Evolutionary conservation across 2,888 invertebrate species (phyloP), one percentile per base, ranked within the genome.

Genomic region (Anticlea derivata): DNA sequence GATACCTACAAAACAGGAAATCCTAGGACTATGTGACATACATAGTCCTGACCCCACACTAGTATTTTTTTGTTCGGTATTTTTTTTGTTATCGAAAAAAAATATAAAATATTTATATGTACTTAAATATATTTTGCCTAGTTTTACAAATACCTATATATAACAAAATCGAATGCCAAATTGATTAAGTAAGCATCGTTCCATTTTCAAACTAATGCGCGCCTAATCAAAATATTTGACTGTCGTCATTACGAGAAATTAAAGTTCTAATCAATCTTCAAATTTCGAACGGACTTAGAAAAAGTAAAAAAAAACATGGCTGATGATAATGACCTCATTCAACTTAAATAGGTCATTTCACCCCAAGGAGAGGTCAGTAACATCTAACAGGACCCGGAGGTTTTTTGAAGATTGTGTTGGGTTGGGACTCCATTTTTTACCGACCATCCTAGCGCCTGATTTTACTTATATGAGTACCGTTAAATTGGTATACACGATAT

Each of bases 271-370:
- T 61, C 61, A 61, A 61, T 61, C 59, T 58, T 54, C 59, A 31
- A 48, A 54, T 58, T 60, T 53, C 52, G 57, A 61, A 61, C 51
- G 53, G 12, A 30, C 53, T 50, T 50, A 35, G 39, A 55, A 62
- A 49, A 50, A 51, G n/a, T n/a, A 45, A 55, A 59, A 47, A 68
- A 70, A 69, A 70, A 58, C 60, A 58, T 61, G 60, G 62, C 59
- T 55, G 66, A 61, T 61, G 68, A 71, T 84, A 81, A 83, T 85
- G 83, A 83, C 81, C 82, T 74, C 82, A 80, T 86, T 86, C 83
- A 76, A 80, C 69, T 73, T 81, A 86, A 85, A 81, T 89, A 79
- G 89, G 88, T 88, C 89, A 83, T 86, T 88, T 86, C 83, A 86
- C 85, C 88, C 86, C 70, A 66, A 31, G 65, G 70, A 38, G 57